These are phyloP conservation scores for Enchytraeus crypticus DNA, from an alignment of 2,888 invertebrate genomes.

Conservation along the genomic window DNA sequence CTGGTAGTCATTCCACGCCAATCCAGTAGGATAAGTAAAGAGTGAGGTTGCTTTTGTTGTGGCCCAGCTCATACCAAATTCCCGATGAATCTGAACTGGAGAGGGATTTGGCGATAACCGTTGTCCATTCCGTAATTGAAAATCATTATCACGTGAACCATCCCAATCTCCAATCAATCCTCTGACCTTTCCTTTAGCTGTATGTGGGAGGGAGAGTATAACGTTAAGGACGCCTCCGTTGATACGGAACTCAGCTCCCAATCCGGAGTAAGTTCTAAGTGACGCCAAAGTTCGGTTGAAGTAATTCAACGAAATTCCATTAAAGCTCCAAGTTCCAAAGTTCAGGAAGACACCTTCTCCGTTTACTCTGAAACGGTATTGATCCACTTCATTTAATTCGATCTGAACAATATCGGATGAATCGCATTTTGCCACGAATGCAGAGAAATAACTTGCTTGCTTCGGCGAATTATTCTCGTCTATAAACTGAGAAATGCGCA, in stretches of 20 bases:
- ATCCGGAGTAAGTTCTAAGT: background rate
- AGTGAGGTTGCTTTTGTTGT: background rate
- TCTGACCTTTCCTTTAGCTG: conserved; percentile 3
- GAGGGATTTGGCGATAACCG: conserved; percentile 1
- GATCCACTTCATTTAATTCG: background rate
- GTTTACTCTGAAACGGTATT: background rate
- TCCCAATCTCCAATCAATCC: conserved; percentile 12
- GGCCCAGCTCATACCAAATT: conserved; percentile 1
- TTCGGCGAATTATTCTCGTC: background rate
- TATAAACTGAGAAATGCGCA: conserved; percentile 5
- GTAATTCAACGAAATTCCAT: background rate
- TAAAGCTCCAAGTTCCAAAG: background rate
- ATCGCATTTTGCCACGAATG: conserved; percentile 6
- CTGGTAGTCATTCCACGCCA: conserved; percentile 7
- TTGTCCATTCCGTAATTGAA: conserved; percentile 1
- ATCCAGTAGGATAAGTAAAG: conserved; percentile 3
- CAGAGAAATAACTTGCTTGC: conserved; percentile 9
- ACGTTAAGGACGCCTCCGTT: background rate
- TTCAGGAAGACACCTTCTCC: background rate
- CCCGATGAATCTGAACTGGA: background rate
- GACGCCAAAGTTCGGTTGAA: background rate
- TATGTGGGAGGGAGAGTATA: background rate
- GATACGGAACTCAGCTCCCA: background rate
- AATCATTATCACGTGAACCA: conserved; percentile 5
- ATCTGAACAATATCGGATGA: conserved; percentile 1